A percentile compares a stretch with the other conserved stretches of the same genome.
Conservation (phyloP, 2,113 vertebrate genomes). For the Campylomormyrus tamandua region DNA sequence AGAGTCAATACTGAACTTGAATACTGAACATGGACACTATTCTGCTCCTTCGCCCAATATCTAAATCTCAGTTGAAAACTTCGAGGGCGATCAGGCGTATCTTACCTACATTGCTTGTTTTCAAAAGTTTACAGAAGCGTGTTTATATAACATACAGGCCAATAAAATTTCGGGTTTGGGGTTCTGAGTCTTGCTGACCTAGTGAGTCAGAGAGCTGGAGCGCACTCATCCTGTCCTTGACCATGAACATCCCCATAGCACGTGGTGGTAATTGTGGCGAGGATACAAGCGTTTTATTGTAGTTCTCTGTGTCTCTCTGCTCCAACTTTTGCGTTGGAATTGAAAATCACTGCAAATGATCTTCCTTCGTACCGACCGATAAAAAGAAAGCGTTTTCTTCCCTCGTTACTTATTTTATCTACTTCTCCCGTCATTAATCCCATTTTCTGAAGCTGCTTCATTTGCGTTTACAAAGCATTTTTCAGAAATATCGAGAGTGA, state of each 20-base stretch:
- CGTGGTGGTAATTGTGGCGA: conserved; percentile 30
- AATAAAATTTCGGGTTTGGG: not conserved
- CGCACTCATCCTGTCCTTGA: conserved; percentile 48
- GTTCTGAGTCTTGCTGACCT: not conserved
- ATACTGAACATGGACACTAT: not conserved
- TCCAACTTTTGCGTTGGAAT: not conserved
- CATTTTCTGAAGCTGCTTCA: not conserved
- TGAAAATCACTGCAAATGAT: conserved; percentile 7
- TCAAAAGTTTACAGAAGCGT: not conserved
- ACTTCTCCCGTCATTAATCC: not conserved
- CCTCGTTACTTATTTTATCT: not conserved
- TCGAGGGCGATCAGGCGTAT: not conserved
- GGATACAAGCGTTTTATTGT: not conserved
- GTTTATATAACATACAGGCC: not conserved
- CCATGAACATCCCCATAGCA: conserved; percentile 62
- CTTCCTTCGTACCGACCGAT: not conserved
- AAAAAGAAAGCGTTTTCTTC: not conserved
- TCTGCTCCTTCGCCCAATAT: not conserved
- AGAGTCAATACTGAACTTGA: not conserved
- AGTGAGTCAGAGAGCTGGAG: not conserved
- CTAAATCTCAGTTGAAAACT: not conserved
- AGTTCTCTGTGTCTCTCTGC: not conserved
- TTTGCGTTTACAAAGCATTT: not conserved
- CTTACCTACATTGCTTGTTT: not conserved
- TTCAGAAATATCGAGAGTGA: not conserved